Evolutionary conservation across 2,113 vertebrate genomes (phyloP), one percentile per base, ranked within the genome.

Genomic region (Planiliza haematocheilus): DNA sequence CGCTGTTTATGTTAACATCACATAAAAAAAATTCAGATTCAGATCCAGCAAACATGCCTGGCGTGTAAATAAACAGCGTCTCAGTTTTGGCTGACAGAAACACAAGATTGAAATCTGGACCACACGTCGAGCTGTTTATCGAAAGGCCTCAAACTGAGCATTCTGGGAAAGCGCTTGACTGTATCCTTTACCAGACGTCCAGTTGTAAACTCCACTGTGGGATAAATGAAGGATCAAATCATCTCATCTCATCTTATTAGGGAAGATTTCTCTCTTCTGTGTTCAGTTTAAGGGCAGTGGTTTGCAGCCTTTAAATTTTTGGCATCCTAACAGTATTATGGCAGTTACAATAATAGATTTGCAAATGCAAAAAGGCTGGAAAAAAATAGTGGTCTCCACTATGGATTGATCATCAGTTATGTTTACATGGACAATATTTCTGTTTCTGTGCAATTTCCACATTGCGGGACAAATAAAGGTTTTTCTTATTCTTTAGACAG

Each of bases 161-260:
- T 87, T 88, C 82, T 84, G 66, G 70, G 82, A 86, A 89, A 70
- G 56, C 64, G 51, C 56, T 80, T 73, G 64, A 77, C 61, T 85
- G 67, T 66, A 70, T 85, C 70, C 43, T 77, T 83, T 74, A 77
- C 67, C 64, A 42, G 39, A 61, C 58, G 80, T 72, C 59, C 64
- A 60, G 69, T 72, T 66, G 59, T 67, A 81, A 86, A 81, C 59
- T 75, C 51, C 39, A 48, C 61, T 52, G 79, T 37, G 42, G 68
- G 24, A 30, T 30, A 30, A 30, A 3, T 30, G 5, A 30, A 30
- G 24, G 24, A 30, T 2, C 5, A 30, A 5, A 30, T 2, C 5
- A 30, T 30, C 24, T 30, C 5, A 30, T 30, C 24, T 30, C 24
- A 30, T 30, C 24, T 70, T 80, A 59, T 77, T 71, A 74, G 37